Base-by-base conservation (phyloP, 2,113 vertebrate genomes). In the Herpetotheres cachinnans region DNA sequence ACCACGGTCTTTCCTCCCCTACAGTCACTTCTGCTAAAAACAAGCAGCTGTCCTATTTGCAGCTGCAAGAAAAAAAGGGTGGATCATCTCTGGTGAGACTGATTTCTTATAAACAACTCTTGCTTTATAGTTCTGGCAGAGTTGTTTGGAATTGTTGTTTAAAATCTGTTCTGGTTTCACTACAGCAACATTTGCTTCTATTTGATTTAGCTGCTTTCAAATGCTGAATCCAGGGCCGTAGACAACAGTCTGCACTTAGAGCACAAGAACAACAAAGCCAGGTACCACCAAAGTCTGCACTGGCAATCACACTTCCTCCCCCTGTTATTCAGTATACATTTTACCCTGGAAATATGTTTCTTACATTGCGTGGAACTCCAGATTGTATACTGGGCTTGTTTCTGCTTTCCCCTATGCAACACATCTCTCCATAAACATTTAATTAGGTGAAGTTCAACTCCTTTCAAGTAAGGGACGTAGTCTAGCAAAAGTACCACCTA, bases 251-350 rank as follows among this genome's bases (percentile, higher is more conserved):
- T 0, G 1, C 30, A 55, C 29, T 40, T 63, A 30, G 2, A 61
- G 56, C 0, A 0, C 0, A 0, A 80, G 59, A 93, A 71, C 58
- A 71, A 66, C 56, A 86, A 55, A 47, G 76, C 6, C 24, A 79
- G 61, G 25, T 44, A 74, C 32, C 13, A 22, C 13, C 0, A 0
- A 87, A 32, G 26, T 30, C 46, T 79, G 19, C 0, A 0, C 56
- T 18, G 46, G 30, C 56, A 66, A 54, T 94, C 13, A 13, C 16
- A 4, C 16, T 54, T 82, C 34, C 16, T 52, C 7, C 27, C 5
- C 15, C 30, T 18, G 16, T 59, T 83, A 52, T 11, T 54, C 42
- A 79, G 16, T 36, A 42, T 2, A 47, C 2, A 2, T n/a, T 73
- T 67, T 40, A 76, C 30, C 24, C 30, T 52, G 27, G 52, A 89